Conservation (phyloP, 2,113 vertebrate species). For the Etheostoma cragini region DNA sequence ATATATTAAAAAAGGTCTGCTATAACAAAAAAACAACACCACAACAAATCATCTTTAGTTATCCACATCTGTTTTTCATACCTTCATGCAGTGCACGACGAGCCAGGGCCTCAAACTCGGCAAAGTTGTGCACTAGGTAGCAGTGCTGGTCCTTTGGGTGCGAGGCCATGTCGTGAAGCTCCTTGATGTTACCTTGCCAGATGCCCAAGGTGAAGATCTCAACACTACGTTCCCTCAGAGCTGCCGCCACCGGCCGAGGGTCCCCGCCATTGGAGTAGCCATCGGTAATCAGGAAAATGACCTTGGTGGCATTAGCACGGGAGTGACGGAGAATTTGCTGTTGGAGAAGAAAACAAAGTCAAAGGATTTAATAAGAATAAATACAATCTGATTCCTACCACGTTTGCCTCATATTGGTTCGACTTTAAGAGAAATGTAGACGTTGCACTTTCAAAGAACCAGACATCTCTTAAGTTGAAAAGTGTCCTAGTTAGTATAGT, state of each 20-base stretch:
- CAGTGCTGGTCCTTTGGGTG: conserved; percentile 96
- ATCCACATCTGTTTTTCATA: conserved; percentile 62
- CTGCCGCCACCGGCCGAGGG: conserved; percentile 92
- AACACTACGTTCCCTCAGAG: conserved; percentile 90
- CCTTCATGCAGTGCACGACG: conserved; percentile 96
- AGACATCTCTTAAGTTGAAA: not conserved
- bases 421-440: not conserved
- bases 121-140: conserved; percentile 96
- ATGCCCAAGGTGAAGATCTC: conserved; percentile 99
- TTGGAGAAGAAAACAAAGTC: conserved; percentile 21
- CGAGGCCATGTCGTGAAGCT: conserved; percentile 98
- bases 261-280: conserved; percentile 98
- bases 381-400: not conserved
- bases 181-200: conserved; percentile 97
- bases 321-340: conserved; percentile 97
- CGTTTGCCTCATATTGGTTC: not conserved
- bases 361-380: not conserved
- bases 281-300: conserved; percentile 97
- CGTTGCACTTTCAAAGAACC: not conserved
- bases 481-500: not conserved
- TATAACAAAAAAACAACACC: not conserved
- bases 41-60: not conserved
- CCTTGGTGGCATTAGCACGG: conserved; percentile 91
- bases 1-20: not conserved
- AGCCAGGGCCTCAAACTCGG: conserved; percentile 96